phyloP scores from a whole-genome alignment of 2,113 vertebrate species.

The Dipodomys ordii region DNA sequence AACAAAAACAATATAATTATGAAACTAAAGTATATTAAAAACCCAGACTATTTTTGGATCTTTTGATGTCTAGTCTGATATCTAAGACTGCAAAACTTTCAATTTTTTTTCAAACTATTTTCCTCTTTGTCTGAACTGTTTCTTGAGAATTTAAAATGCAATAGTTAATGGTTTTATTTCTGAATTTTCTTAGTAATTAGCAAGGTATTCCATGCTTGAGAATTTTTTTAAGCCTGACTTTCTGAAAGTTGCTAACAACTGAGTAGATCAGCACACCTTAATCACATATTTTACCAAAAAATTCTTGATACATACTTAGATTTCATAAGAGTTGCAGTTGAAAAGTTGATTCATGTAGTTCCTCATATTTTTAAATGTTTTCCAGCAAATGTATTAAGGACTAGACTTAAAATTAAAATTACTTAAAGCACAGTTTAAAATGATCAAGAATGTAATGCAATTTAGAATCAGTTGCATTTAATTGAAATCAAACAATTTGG shows the following conservation, averaged over 20 bases:
- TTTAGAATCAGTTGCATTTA: conserved; percentile 28
- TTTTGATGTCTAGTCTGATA: conserved; percentile 12
- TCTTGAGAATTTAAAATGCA: not conserved
- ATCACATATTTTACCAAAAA: conserved; percentile 10
- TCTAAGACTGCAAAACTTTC: not conserved
- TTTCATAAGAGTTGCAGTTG: conserved; percentile 18
- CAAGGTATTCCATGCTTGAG: not conserved
- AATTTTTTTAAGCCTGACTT: not conserved
- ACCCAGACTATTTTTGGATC: not conserved
- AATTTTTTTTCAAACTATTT: conserved; percentile 18
- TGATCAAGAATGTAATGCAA: not conserved
- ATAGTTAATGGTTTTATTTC: conserved; percentile 51
- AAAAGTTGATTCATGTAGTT: not conserved
- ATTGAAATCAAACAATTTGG: not conserved
- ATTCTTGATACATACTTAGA: not conserved
- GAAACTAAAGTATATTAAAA: conserved; percentile 3
- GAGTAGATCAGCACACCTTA: not conserved
- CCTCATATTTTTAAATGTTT: not conserved
- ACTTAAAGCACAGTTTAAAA: not conserved
- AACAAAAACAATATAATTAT: not conserved
- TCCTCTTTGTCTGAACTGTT: conserved; percentile 1
- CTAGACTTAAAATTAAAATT: not conserved
- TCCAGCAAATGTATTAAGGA: not conserved
- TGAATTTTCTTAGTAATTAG: conserved; percentile 29
- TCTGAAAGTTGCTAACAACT: conserved; percentile 8